phyloP scores from a whole-genome alignment of 2,797 vertebrate genomes.

The Chloroceryle amazona region DNA sequence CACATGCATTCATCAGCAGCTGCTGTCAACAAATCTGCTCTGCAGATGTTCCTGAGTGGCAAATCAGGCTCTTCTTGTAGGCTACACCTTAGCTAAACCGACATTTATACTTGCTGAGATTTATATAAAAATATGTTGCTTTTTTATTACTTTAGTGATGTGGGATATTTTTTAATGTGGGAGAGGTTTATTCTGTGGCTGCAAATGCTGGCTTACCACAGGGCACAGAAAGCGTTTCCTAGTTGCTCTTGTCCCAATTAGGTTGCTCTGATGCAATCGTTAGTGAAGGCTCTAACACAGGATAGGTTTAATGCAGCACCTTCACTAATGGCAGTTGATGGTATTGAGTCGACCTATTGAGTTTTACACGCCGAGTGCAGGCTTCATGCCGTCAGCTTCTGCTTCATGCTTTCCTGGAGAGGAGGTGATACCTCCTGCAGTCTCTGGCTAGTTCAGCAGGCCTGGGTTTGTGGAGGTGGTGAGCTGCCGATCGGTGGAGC shows the following conservation, averaged over 20 bases:
- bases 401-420: not conserved
- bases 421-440: not conserved
- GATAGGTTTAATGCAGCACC: not conserved
- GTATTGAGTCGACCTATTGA: accelerated
- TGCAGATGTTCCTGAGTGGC: not conserved
- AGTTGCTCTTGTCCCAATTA: not conserved
- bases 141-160: not conserved
- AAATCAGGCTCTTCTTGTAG: not conserved
- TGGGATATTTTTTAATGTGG: not conserved
- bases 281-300: not conserved
- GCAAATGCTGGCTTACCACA: not conserved
- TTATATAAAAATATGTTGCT: not conserved
- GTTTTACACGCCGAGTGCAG: accelerated
- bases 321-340: not conserved
- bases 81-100: not conserved
- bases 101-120: not conserved
- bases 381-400: not conserved
- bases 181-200: not conserved
- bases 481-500: not conserved
- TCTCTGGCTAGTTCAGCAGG: accelerated
- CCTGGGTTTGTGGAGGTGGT: accelerated
- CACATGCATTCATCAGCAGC: not conserved
- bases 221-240: not conserved
- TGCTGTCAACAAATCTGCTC: not conserved
- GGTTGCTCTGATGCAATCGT: not conserved